These are phyloP conservation scores for Stegana nigrithorax DNA, from an alignment of 2,888 invertebrate genomes.

Conservation along the genomic window DNA sequence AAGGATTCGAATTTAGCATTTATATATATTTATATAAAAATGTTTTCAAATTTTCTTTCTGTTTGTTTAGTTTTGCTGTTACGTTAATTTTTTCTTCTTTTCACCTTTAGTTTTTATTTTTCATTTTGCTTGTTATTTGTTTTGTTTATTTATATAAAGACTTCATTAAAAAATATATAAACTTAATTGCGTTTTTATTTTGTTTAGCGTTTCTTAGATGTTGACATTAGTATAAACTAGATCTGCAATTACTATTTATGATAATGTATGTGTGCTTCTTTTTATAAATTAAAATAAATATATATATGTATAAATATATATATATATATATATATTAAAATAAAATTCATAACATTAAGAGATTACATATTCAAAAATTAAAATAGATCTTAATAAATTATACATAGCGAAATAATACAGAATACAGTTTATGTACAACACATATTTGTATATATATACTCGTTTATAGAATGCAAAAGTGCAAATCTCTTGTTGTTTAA, in stretches of 20 bases:
- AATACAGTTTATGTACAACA: conserved; percentile 17
- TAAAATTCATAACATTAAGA: too few relatives aligned
- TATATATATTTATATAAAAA: conserved; percentile 28
- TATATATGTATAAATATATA: not conserved
- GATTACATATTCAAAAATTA: not conserved
- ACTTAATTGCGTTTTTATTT: conserved; percentile 18
- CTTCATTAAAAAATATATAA: conserved; percentile 16
- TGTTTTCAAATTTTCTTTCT: conserved; percentile 23
- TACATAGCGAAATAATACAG: not conserved
- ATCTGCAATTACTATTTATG: conserved; percentile 29
- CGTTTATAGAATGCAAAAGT: conserved; percentile 12
- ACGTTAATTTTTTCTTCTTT: conserved; percentile 24
- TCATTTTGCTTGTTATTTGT: conserved; percentile 33
- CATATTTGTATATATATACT: conserved; percentile 14
- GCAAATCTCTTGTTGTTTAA: not conserved
- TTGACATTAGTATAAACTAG: not conserved
- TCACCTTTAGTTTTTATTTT: conserved; percentile 22
- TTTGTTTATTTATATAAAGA: conserved; percentile 40
- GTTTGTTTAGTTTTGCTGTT: conserved; percentile 17
- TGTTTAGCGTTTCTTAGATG: not conserved
- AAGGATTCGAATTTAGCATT: conserved; percentile 11
- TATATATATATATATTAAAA: not conserved
- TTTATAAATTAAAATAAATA: conserved; percentile 1
- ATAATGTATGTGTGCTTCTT: not conserved
- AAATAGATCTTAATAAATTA: not conserved